Evolutionary conservation across 2,113 vertebrate species (phyloP), one percentile per base, ranked within the genome.

Genomic region (Numenius arquata): DNA sequence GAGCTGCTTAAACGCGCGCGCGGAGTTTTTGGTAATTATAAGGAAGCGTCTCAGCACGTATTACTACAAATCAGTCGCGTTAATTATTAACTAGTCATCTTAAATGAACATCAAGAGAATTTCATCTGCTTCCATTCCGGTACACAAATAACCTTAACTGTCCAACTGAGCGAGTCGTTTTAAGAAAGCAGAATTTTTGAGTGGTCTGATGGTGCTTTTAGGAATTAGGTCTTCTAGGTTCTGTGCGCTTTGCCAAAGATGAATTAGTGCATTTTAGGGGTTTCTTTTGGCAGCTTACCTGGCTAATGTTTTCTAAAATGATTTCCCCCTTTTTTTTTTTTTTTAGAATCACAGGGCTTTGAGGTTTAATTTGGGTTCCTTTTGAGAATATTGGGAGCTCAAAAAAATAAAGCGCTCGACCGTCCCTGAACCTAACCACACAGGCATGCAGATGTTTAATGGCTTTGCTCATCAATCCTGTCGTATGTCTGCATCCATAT

Each of bases 261-360:
- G 11, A 82, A 59, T 50, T 70, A 34, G 7, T 58, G 8, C 8
- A 0, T 61, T 78, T 67, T 23, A 40, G 22, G 21, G 26, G 8
- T 15, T 71, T 65, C 18, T 25, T 61, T 63, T 87, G 59, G 25
- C 73, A 30, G 5, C 22, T 76, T 40, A 15, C 40, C 11, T 79
- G 30, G 7, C 9, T 65, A 17, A 34, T 41, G 26, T 62, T 63
- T 80, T 78, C 43, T 65, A 41, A 72, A 77, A 77, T 36, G 6
- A 19, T 36, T 2, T 48, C 13, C 30, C 15, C 20, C 3, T 0
- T 61, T 80, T n/a, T 58, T 70, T 59, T 71, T 61, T 38, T 71
- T 62, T 68, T 58, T 38, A 1, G 0, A 66, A 41, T 56, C 0
- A 0, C 47, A 8, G 55, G 16, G 14, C 87, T 85, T 63, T 79